phyloP scores from a whole-genome alignment of 2,797 vertebrate species.

The Gila robusta region DNA sequence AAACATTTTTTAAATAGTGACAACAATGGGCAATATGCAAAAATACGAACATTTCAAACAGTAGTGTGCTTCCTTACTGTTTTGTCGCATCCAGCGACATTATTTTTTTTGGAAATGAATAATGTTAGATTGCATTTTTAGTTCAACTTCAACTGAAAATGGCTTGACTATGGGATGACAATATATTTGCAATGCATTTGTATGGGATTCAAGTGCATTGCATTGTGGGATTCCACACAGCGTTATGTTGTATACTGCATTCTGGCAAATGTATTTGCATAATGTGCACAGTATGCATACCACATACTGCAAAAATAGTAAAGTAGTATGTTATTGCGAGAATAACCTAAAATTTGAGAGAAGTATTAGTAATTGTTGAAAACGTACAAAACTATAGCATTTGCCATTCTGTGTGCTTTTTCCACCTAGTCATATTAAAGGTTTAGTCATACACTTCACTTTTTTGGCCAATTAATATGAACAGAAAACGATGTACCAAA shows the following conservation, averaged over 20 bases:
- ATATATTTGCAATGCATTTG: neutral
- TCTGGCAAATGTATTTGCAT: neutral
- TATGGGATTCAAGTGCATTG: neutral
- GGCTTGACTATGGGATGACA: neutral
- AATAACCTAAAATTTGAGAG: neutral
- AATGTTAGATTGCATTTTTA: neutral
- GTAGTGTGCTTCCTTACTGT: fast-evolving
- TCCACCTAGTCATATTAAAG: neutral
- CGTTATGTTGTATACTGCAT: neutral
- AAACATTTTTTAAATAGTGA: neutral
- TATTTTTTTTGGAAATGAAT: neutral
- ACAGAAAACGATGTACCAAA: neutral
- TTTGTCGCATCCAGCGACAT: fast-evolving
- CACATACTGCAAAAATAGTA: neutral
- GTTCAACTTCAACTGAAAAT: no score
- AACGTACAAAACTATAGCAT: neutral
- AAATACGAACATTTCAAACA: neutral
- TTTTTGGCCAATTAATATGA: neutral
- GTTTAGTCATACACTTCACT: neutral
- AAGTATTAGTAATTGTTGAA: neutral
- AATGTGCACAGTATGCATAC: neutral
- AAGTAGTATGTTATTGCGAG: neutral
- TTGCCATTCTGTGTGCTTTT: neutral
- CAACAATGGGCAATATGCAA: neutral
- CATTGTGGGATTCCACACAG: neutral